A percentile compares a stretch with the other conserved stretches of the same genome.
These are phyloP conservation scores for Sarcophilus harrisii DNA, from an alignment of 2,797 vertebrate species.

Conservation along the genomic window DNA sequence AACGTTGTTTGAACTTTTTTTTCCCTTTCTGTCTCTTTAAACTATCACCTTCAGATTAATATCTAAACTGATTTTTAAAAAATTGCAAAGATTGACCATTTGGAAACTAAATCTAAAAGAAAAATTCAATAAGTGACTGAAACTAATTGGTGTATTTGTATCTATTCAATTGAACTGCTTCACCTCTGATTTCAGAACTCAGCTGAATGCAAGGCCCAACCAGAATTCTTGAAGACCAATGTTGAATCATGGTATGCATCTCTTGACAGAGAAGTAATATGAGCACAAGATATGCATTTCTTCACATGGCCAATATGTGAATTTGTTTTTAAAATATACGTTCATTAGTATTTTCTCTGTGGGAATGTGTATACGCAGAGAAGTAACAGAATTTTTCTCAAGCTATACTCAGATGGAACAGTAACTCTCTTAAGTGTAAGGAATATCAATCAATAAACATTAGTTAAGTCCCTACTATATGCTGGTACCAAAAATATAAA, in stretches of 20 bases:
- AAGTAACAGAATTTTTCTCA: too few species aligned
- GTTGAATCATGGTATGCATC: neutral
- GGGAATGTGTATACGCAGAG: too few species aligned
- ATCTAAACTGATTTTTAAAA: neutral
- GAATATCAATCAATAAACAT: conserved; percentile 12
- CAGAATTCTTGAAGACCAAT: neutral
- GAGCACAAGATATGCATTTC: neutral
- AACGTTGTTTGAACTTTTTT: neutral
- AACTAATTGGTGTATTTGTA: neutral
- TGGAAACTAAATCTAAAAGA: conserved; percentile 19
- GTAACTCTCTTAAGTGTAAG: too few species aligned
- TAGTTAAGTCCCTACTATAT: conserved; percentile 23
- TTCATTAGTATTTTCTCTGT: too few species aligned
- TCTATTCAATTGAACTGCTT: neutral
- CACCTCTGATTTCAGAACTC: neutral
- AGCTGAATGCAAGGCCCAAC: neutral
- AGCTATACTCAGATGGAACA: too few species aligned
- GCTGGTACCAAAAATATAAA: neutral
- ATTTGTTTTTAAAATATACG: neutral
- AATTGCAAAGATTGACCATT: neutral
- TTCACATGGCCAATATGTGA: neutral
- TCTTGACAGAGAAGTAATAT: neutral
- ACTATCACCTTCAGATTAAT: neutral
- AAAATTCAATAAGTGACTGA: neutral
- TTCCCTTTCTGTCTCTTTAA: neutral